Evolutionary conservation across 2,797 vertebrate genomes (phyloP).

Genomic region (Cheirogaleus major): DNA sequence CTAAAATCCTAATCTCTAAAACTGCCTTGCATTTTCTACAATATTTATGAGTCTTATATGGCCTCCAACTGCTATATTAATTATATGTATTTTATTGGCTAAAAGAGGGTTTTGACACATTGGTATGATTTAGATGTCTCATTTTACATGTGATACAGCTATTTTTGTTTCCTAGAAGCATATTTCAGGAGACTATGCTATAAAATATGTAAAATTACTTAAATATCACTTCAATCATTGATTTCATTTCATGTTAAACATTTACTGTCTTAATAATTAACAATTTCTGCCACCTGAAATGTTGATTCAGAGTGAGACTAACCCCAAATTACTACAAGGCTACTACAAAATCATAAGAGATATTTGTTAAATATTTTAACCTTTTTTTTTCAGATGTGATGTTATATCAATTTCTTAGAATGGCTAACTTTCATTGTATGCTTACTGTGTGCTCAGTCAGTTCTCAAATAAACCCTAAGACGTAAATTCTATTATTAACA

Average conservation of each 20-base stretch:
- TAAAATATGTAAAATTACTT: conserved; percentile 28
- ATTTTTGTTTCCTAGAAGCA: conserved; percentile 12
- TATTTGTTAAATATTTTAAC: conserved; percentile 5
- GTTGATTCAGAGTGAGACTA: conserved; percentile 52
- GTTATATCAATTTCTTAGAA: not conserved
- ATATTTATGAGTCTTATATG: not conserved
- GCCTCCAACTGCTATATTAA: conserved; percentile 19
- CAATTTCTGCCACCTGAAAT: conserved; percentile 59
- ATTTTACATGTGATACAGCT: not conserved
- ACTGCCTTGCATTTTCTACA: conserved; percentile 9
- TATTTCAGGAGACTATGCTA: not conserved
- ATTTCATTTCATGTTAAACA: conserved; percentile 66
- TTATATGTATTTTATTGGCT: not conserved
- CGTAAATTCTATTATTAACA: not conserved
- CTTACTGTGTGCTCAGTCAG: not conserved
- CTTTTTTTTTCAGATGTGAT: not conserved
- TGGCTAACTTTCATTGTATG: not conserved
- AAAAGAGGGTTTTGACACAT: conserved; percentile 27
- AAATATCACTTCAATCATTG: not conserved
- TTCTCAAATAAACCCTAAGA: not conserved
- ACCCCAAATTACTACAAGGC: conserved; percentile 41
- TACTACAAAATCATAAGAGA: conserved; percentile 23
- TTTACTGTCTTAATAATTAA: conserved; percentile 79
- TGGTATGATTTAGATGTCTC: not conserved
- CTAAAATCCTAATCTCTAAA: conserved; percentile 1